These are phyloP conservation scores for Erythrocercus mccallii DNA, from an alignment of 2,113 vertebrate genomes.

Conservation along the genomic window DNA sequence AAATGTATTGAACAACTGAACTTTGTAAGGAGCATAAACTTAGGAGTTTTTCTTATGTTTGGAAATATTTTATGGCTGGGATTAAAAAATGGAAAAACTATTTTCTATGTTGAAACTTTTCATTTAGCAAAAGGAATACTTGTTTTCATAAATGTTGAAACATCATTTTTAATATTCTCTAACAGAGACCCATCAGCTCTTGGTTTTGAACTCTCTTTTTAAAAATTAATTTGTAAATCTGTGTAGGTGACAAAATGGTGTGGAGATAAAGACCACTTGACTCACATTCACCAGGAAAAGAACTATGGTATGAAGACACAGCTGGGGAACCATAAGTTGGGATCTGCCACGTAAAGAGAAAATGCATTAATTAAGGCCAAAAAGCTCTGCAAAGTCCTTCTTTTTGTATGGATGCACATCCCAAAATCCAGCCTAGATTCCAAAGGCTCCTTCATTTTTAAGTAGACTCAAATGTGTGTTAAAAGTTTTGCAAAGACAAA, in stretches of 20 bases:
- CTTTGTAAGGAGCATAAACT: neutral
- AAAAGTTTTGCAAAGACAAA: conserved; percentile 12
- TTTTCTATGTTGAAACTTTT: neutral
- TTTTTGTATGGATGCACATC: neutral
- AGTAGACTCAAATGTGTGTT: neutral
- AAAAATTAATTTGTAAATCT: neutral
- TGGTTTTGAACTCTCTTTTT: neutral
- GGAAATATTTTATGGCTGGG: neutral
- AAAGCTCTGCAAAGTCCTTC: neutral
- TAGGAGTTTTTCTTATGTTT: neutral
- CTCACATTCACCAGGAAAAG: neutral
- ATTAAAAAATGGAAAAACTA: neutral
- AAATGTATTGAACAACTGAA: neutral
- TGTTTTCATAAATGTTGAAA: neutral
- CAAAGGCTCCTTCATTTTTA: neutral
- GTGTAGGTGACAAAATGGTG: neutral
- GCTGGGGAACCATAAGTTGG: neutral
- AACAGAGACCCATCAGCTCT: neutral
- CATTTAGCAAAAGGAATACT: neutral
- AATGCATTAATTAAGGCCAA: neutral
- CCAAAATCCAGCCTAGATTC: neutral
- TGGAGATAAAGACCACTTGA: neutral
- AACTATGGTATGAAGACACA: neutral
- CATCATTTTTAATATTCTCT: neutral
- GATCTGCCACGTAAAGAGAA: neutral